phyloP scores from a whole-genome alignment of 2,113 vertebrate genomes.

The Oostethus manadensis region DNA sequence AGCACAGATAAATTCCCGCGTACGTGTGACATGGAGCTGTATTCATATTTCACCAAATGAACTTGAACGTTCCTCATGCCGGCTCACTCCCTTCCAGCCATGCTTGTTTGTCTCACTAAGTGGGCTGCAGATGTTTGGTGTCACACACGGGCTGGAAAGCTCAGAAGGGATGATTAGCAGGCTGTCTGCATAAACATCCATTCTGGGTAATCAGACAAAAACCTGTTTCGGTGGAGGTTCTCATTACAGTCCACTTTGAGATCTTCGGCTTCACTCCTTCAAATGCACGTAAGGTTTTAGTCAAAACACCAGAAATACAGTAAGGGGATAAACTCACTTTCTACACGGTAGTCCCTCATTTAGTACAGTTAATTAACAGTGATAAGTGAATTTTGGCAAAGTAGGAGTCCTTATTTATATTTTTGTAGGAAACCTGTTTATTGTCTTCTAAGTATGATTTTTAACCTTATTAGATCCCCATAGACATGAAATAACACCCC shows the following conservation, averaged over 20 bases:
- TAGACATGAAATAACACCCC: too few species aligned
- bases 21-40: background rate
- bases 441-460: too few species aligned
- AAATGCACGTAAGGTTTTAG: background rate
- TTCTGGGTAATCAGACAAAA: background rate
- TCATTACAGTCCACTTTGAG: background rate
- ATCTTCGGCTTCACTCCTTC: background rate
- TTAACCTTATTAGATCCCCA: too few species aligned
- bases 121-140: slow-evolving; percentile 17
- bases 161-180: background rate
- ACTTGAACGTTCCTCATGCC: background rate
- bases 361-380: too few species aligned
- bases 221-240: background rate
- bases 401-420: too few species aligned
- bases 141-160: slow-evolving; percentile 4
- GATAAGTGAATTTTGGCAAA: too few species aligned
- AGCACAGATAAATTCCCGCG: too few species aligned
- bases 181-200: slow-evolving; percentile 4
- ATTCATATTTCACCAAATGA: background rate
- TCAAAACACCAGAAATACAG: background rate
- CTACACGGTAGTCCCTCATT: too few species aligned
- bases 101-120: slow-evolving; percentile 17
- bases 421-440: too few species aligned
- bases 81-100: background rate
- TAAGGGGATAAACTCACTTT: background rate